Evolutionary conservation across 2,797 vertebrate species (phyloP), one percentile per base, ranked within the genome.

Genomic region (Rhincodon typus): DNA sequence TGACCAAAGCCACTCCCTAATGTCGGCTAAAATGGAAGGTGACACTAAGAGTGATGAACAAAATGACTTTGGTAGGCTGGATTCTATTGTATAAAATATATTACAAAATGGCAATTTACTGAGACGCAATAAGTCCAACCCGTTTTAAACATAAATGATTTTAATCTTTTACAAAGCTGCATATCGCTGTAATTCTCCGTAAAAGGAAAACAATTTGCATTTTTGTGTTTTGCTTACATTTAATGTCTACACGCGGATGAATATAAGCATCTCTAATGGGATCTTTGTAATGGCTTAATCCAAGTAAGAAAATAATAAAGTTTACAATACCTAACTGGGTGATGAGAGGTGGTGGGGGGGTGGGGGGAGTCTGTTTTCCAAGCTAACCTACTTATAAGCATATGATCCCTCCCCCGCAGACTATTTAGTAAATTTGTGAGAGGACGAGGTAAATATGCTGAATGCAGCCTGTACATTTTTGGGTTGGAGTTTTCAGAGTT

Each of bases 1-100:
- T 79, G 84, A 72, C 69, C 30, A 95, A 96, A 96, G 96, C 96
- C 96, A 42, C 96, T 96, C 96, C 23, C 62, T 67, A 23, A 25
- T 69, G 66, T 12, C 19, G 19, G n/a, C n/a, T 69, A 42, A 23
- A 25, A n/a, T 93, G 23, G 17, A 93, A 42, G 38, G 79, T 82
- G 79, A 42, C 79, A 6, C n/a, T 6, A 23, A n/a, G 62, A 46
- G 38, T 67, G 7, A 67, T 93, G 67, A 38, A 38, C 19, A 19
- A 67, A 38, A 38, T 25, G 21, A n/a, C 30, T 50, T 94, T 70
- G 93, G 5, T 13, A 15, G 42, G 42, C 67, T 46, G 42, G 25
- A 21, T n/a, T 30, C 70, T 53, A 70, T 66, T 19, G 8, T 19
- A 91, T 17, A 42, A 70, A 94, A 25, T 17, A 30, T 53, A 21